A percentile compares a stretch with the other conserved stretches of the same genome.
These are phyloP conservation scores for Brachionus manjavacas DNA, from an alignment of 1,140 invertebrate species.

Conservation along the genomic window DNA sequence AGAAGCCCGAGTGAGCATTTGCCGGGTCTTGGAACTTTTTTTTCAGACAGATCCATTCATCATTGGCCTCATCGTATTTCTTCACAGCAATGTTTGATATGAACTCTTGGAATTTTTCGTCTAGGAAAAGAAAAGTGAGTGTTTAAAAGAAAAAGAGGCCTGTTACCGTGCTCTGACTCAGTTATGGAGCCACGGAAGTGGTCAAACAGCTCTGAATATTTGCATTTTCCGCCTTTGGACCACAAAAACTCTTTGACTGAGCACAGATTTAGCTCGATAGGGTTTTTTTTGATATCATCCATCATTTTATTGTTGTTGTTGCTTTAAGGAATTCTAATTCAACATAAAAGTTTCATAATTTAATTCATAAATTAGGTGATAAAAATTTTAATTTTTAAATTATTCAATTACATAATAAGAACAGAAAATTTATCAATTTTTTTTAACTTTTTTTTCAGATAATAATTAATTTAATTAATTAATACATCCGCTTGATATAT, in stretches of 20 bases:
- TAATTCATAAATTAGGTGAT: not conserved
- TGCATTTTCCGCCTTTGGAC: not conserved
- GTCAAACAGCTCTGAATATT: conserved; percentile 34
- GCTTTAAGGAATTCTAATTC: not conserved
- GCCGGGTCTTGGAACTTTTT: conserved; percentile 28
- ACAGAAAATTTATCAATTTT: too few species aligned
- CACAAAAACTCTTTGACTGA: conserved; percentile 15
- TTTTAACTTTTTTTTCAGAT: too few species aligned
- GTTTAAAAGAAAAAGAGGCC: not conserved
- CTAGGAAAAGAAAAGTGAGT: not conserved
- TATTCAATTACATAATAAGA: too few species aligned
- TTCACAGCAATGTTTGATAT: conserved; percentile 30
- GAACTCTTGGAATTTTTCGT: conserved; percentile 33
- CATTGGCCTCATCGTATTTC: conserved; percentile 6
- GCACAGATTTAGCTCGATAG: not conserved
- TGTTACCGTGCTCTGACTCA: conserved; percentile 6
- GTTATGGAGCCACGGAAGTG: not conserved
- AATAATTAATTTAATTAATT: too few species aligned
- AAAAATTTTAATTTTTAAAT: not conserved
- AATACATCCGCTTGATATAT: too few species aligned
- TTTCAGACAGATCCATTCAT: conserved; percentile 21
- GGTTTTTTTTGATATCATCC: not conserved
- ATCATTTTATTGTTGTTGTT: not conserved
- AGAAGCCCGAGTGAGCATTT: not conserved
- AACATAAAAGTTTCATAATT: not conserved